A percentile compares a stretch with the other conserved stretches of the same genome.
These are phyloP conservation scores for Calliphora vicina DNA, from an alignment of 1,140 invertebrate genomes.

Conservation along the genomic window DNA sequence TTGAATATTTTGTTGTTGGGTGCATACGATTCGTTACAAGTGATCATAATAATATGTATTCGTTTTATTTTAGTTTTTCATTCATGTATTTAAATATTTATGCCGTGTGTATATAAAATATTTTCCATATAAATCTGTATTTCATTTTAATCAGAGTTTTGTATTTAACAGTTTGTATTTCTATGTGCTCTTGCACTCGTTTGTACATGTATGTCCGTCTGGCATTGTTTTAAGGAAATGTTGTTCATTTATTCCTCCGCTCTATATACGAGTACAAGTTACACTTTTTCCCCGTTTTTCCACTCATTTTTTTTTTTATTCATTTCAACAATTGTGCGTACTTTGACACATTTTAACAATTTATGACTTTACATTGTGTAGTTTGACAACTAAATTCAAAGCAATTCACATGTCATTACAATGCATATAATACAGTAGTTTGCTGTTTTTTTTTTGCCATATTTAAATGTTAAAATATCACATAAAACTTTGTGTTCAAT, in stretches of 20 bases:
- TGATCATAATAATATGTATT: too few relatives aligned
- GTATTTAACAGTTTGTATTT: constrained; percentile 2
- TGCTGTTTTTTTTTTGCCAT: background rate
- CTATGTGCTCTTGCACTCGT: background rate
- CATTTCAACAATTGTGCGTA: constrained; percentile 31
- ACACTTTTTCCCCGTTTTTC: background rate
- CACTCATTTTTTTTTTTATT: constrained; percentile 11
- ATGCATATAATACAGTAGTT: constrained; percentile 37
- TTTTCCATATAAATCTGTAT: background rate
- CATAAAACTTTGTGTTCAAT: constrained; percentile 25
- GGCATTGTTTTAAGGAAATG: background rate
- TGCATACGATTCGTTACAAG: too few relatives aligned
- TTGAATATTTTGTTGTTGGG: too few relatives aligned
- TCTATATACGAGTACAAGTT: background rate
- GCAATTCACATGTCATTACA: constrained; percentile 56
- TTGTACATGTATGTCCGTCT: background rate
- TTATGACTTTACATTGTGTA: constrained; percentile 49
- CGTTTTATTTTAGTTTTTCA: too few relatives aligned
- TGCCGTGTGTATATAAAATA: background rate
- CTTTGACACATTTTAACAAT: constrained; percentile 54
- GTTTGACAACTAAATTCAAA: constrained; percentile 62
- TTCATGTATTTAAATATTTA: background rate
- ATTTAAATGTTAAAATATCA: constrained; percentile 11
- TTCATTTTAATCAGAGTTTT: background rate
- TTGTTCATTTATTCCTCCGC: background rate